Conservation (phyloP, 2,113 vertebrate genomes). For the Andinoacara biseriatus region DNA sequence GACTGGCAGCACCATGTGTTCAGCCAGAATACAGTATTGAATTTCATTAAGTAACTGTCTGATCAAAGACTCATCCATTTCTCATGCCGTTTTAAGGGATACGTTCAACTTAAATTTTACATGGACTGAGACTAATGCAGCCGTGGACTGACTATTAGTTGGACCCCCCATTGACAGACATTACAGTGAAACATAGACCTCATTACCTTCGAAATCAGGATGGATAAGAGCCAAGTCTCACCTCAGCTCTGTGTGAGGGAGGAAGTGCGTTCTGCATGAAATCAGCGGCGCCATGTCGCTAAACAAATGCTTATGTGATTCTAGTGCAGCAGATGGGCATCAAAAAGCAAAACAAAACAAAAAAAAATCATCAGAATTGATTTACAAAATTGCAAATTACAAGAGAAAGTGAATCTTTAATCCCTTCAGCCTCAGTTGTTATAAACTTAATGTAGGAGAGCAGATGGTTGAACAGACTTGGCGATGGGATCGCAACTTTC, state of each 20-base stretch:
- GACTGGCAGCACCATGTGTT: conserved; percentile 32
- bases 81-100: conserved; percentile 49
- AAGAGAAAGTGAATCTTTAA: conserved; percentile 29
- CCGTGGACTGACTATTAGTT: conserved; percentile 56
- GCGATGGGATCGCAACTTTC: conserved; percentile 26
- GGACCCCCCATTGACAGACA: conserved; percentile 47
- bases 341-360: not conserved
- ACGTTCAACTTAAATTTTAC: conserved; percentile 45
- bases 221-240: conserved; percentile 54
- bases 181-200: conserved; percentile 62
- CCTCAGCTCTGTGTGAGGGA: conserved; percentile 28
- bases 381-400: conserved; percentile 40
- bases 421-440: conserved; percentile 42
- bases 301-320: conserved; percentile 41
- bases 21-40: not conserved
- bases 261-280: conserved; percentile 36
- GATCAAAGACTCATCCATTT: conserved; percentile 55
- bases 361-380: conserved; percentile 27
- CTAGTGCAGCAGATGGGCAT: conserved; percentile 52
- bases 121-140: conserved; percentile 41
- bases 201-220: conserved; percentile 59
- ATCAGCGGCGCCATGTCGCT: not conserved
- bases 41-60: conserved; percentile 32
- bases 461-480: conserved; percentile 47
- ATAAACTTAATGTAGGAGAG: conserved; percentile 44